Base-by-base conservation (phyloP, 2,113 vertebrate genomes). In the Mesitornis unicolor region DNA sequence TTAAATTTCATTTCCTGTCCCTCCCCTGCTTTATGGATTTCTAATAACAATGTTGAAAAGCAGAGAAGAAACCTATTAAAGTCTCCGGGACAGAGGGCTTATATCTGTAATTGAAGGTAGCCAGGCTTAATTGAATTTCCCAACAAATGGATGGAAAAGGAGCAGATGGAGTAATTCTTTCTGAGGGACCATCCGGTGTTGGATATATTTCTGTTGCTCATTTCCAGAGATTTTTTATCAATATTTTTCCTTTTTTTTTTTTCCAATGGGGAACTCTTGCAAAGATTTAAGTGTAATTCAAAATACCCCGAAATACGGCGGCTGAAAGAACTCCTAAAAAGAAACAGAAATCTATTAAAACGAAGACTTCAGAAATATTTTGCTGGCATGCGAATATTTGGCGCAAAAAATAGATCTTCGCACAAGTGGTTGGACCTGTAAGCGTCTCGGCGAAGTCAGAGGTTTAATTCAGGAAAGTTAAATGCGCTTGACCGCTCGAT, bases 11-110 rank as follows among this genome's bases (percentile, higher is more conserved):
- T 96, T 95, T 87, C 84, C 90, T 71, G 79, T 31, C 71, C 60
- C 83, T 88, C 76, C 51, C 38, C 53, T 31, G 83, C 87, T 95
- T 89, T 76, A 53, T 71, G 87, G 89, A 90, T 96, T 82, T 80
- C 80, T 85, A 63, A 79, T 78, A 82, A 75, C 47, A 9, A 71
- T 45, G 57, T 19, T 28, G 61, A 73, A 82, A 81, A 75, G 5
- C 87, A 7, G 67, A 65, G 63, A 73, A 92, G 45, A 87, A 77
- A 60, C 50, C 68, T 64, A 29, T 84, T 84, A 43, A 92, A 85
- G 20, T 11, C 59, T 21, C 35, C 59, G 15, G 68, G 61, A 82
- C 56, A 11, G 80, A 70, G 28, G 47, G 43, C 10, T 91, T 38
- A 13, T 21, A 12, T 31, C 35, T 77, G 70, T 81, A 87, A 65